Base-by-base conservation (phyloP, 2,888 invertebrate species). In the Cataglyphis livida region DNA sequence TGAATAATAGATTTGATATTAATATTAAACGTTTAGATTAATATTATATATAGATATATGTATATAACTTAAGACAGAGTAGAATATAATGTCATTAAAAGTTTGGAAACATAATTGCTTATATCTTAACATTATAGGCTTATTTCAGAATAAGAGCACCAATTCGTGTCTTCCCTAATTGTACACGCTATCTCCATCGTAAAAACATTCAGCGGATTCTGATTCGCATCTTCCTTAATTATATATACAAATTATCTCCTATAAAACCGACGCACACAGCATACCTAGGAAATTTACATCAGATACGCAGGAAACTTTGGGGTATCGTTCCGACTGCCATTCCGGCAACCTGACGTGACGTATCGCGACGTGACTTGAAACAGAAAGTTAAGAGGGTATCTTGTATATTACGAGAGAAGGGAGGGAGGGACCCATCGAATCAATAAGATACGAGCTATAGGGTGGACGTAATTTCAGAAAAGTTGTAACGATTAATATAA, bases 401-500 rank as follows among this genome's bases (percentile, higher is more conserved):
- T 51, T 15, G 21, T 32, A 38, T 7, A 6, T 21, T 35, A 38
- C n/a, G 44, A 54, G 74, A 21, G 74, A 21, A 74, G n/a, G 25
- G 21, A 32, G n/a, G 18, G n/a, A 32, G n/a, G 18, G n/a, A 48
- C n/a, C 1, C 44, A 9, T 61, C 21, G n/a, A 35, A n/a, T 61
- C 38, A n/a, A 51, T 51, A 61, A 28, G 10, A n/a, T 18, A 32
- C 51, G 18, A 32, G 28, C 12, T 32, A 7, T 15, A 25, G 64
- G 66, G 41, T 48, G 57, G 3, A 44, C 61, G 59, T 74, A 84
- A 82, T 84, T 84, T 70, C 32, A 21, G 48, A 35, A 21, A 83
- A 73, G 54, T 78, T 78, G 44, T 83, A 83, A 83, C 62, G 73
- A 83, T 57, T 71, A 51, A 51, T 71, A 73, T 65, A 71, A 84